Evolutionary conservation across 2,797 vertebrate species (phyloP).

Genomic region (Pangasius macronema): DNA sequence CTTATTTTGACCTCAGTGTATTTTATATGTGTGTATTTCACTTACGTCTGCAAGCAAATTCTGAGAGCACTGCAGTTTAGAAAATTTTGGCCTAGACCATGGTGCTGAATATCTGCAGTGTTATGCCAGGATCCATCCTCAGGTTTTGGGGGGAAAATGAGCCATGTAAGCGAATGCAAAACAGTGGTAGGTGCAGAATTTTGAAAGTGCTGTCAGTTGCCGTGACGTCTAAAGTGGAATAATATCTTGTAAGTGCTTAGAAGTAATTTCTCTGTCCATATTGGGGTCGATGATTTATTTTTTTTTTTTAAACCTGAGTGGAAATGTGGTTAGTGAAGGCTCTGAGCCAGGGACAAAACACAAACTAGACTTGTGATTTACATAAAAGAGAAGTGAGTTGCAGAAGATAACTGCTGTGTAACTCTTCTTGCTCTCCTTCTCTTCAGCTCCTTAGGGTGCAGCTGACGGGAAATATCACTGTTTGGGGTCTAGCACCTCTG

Average conservation of each 20-base stretch:
- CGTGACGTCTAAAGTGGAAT: conserved; percentile 47
- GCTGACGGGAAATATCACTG: neutral
- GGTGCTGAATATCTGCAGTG: conserved; percentile 34
- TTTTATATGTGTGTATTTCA: neutral
- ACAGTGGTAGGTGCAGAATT: conserved; percentile 41
- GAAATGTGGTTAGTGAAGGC: conserved; percentile 39
- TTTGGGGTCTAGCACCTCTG: neutral
- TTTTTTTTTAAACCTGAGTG: conserved; percentile 32
- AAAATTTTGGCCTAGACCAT: conserved; percentile 22
- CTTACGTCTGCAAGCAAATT: neutral
- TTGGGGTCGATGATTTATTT: conserved; percentile 10
- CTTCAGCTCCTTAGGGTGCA: neutral
- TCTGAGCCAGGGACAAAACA: conserved; percentile 33
- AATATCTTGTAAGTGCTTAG: conserved; percentile 49
- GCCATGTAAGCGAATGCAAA: conserved; percentile 47
- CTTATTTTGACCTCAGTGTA: neutral
- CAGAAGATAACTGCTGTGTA: neutral
- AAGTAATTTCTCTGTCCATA: conserved; percentile 50
- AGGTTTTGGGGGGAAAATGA: conserved; percentile 43
- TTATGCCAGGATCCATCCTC: conserved; percentile 16
- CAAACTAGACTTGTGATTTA: conserved; percentile 39
- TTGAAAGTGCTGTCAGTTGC: conserved; percentile 44
- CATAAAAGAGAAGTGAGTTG: conserved; percentile 34
- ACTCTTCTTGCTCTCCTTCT: neutral
- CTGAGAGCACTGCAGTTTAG: conserved; percentile 25